A percentile compares a stretch with the other conserved stretches of the same genome.
Conservation (phyloP, 2,113 vertebrate species). For the Entomyzon cyanotis region DNA sequence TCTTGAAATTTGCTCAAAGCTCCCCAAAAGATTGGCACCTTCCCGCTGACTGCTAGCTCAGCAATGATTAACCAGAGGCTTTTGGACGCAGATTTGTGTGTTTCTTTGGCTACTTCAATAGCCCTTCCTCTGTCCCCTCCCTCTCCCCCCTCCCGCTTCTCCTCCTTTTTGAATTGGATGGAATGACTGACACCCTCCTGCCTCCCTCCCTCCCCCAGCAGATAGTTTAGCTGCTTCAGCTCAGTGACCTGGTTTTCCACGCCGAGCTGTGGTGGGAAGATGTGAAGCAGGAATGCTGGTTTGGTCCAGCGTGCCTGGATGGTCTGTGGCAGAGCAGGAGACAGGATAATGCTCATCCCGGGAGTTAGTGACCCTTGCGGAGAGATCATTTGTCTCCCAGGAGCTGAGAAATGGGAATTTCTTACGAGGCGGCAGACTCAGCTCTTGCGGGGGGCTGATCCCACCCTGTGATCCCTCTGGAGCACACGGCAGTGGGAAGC, state of each 20-base stretch:
- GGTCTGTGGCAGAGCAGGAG: neutral
- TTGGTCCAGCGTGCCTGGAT: neutral
- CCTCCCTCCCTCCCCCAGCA: neutral
- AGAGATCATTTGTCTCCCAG: neutral
- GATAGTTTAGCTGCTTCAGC: neutral
- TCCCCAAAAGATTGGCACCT: neutral
- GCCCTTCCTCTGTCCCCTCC: neutral
- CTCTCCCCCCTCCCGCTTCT: neutral
- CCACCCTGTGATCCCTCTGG: neutral
- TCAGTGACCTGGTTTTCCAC: neutral
- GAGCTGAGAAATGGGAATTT: neutral
- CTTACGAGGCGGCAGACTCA: neutral
- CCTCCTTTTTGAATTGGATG: neutral
- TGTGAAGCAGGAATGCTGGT: neutral
- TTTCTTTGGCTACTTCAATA: neutral
- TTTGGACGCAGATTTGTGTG: neutral
- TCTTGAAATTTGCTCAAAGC: no score
- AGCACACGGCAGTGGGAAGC: neutral
- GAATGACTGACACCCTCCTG: neutral
- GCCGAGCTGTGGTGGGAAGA: neutral
- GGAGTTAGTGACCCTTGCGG: neutral
- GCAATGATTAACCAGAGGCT: neutral
- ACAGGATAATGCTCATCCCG: accelerated
- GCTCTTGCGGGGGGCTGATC: neutral
- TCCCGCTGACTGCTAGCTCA: neutral